Conservation (phyloP, 1,140 invertebrate genomes). For the Bombus pyrosoma region DNA sequence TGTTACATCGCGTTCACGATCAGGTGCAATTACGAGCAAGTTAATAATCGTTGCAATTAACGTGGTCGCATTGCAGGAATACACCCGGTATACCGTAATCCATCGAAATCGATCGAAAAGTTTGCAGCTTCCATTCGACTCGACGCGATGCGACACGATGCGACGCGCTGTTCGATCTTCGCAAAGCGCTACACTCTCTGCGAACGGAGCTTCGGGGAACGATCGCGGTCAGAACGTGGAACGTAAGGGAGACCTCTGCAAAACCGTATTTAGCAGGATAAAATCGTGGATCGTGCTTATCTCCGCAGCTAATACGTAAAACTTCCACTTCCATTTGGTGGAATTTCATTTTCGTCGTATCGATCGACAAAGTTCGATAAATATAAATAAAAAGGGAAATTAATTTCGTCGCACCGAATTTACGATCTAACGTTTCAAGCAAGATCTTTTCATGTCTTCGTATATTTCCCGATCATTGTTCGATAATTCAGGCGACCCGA, state of each 20-base stretch:
- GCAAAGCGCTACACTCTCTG: neutral
- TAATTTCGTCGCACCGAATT: too few relatives aligned
- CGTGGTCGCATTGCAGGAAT: constrained; percentile 29
- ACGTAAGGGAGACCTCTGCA: too few relatives aligned
- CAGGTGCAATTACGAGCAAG: constrained; percentile 80
- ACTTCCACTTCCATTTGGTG: neutral
- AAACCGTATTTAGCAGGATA: neutral
- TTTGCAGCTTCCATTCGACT: neutral
- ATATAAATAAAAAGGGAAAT: too few relatives aligned
- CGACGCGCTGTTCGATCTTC: neutral
- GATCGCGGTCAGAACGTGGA: neutral
- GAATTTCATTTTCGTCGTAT: too few relatives aligned
- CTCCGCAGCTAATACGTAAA: neutral
- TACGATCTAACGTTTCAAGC: too few relatives aligned
- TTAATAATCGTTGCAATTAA: constrained; percentile 78
- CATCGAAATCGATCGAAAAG: constrained; percentile 41
- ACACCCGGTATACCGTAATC: constrained; percentile 13
- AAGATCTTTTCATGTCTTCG: rapidly evolving
- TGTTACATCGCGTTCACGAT: constrained; percentile 75
- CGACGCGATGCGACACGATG: neutral
- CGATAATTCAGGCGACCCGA: too few relatives aligned
- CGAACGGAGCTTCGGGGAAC: neutral
- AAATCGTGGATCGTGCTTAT: neutral
- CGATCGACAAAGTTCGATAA: too few relatives aligned
- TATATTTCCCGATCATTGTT: too few relatives aligned